Conservation (phyloP, 2,797 vertebrate genomes). For the Sebastes miniatus region DNA sequence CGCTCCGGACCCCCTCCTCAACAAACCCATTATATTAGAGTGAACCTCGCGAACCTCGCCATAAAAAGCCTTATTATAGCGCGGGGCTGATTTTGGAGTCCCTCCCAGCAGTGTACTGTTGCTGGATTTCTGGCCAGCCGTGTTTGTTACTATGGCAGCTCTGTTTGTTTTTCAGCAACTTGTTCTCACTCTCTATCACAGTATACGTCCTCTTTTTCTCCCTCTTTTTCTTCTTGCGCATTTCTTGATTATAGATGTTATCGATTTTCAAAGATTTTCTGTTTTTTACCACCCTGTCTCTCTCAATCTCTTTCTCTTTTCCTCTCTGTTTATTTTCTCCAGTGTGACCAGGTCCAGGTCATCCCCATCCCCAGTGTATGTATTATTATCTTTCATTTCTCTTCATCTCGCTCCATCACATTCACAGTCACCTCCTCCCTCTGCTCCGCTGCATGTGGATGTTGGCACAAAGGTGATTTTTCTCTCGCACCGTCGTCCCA, state of each 20-base stretch:
- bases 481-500: neutral
- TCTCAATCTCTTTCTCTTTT: constrained; percentile 44
- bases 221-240: neutral
- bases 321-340: constrained; percentile 71
- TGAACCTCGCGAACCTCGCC: constrained; percentile 61
- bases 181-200: constrained; percentile 49
- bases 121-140: constrained; percentile 64
- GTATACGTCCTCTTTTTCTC: constrained; percentile 32
- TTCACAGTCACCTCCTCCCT: constrained; percentile 12
- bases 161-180: constrained; percentile 65
- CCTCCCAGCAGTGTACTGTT: constrained; percentile 60
- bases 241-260: constrained; percentile 57
- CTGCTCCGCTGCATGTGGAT: constrained; percentile 57
- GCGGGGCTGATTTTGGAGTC: constrained; percentile 44
- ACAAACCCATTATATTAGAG: constrained; percentile 59
- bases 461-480: constrained; percentile 50
- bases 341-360: constrained; percentile 90
- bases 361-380: constrained; percentile 95
- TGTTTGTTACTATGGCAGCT: constrained; percentile 75
- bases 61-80: constrained; percentile 69
- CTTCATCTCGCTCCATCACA: constrained; percentile 52
- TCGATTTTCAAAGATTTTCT: constrained; percentile 15
- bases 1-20: constrained; percentile 43
- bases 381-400: constrained; percentile 83
- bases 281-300: constrained; percentile 1